A percentile compares a stretch with the other conserved stretches of the same genome.
phyloP scores from a whole-genome alignment of 2,888 invertebrate genomes.

The Megamerina dolium region DNA sequence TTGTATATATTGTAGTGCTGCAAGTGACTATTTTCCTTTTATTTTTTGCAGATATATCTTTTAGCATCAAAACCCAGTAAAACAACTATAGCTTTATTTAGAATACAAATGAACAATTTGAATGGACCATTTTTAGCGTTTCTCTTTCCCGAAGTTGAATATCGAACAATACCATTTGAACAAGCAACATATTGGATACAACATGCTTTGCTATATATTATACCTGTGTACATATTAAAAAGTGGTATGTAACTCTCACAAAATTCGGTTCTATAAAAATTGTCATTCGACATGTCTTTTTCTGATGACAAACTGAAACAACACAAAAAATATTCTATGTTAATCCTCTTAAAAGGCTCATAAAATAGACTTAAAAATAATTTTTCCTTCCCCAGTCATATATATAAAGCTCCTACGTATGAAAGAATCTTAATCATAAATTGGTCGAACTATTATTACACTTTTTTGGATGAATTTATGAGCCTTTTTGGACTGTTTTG shows the following conservation, averaged over 20 bases:
- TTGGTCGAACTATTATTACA: no score
- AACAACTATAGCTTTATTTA: conserved; percentile 73
- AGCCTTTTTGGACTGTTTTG: no score
- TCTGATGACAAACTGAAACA: no score
- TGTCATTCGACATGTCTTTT: conserved; percentile 6
- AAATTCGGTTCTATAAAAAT: background rate
- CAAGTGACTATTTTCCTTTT: no score
- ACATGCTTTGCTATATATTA: conserved; percentile 89
- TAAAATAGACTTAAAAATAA: no score
- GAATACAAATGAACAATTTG: conserved; percentile 86
- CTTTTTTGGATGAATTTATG: no score
- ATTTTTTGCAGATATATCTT: conserved; percentile 84
- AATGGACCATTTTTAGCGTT: conserved; percentile 92
- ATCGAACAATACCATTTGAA: conserved; percentile 84
- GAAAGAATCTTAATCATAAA: no score
- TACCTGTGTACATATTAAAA: conserved; percentile 85
- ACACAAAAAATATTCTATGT: no score
- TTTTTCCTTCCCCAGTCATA: no score
- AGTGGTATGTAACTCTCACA: conserved; percentile 72
- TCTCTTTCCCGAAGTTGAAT: conserved; percentile 90
- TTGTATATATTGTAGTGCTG: no score
- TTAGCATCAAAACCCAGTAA: conserved; percentile 81
- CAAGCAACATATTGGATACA: conserved; percentile 92
- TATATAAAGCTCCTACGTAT: no score
- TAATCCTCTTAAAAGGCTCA: no score